Evolutionary conservation across 2,797 vertebrate species (phyloP).

Genomic region (Cossypha polioptera): DNA sequence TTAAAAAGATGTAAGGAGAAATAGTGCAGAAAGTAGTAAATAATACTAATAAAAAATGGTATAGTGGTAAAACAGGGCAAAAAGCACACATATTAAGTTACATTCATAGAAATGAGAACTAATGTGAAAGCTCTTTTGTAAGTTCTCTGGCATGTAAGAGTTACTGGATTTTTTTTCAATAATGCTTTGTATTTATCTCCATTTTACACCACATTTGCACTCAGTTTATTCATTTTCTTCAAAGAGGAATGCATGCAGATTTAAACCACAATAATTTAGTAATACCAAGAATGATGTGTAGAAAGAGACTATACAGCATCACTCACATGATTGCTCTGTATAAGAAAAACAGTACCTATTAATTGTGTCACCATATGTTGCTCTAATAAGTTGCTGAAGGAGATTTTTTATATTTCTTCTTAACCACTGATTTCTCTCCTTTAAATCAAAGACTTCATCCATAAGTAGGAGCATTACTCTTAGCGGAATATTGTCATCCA

Average conservation of each 20-base stretch:
- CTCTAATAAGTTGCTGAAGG: conserved; percentile 94
- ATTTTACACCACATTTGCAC: neutral
- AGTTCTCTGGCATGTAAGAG: neutral
- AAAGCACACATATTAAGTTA: neutral
- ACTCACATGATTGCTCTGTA: neutral
- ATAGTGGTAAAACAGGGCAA: neutral
- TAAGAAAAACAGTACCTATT: conserved; percentile 83
- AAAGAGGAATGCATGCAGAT: neutral
- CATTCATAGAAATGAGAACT: neutral
- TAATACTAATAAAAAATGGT: neutral
- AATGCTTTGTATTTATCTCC: neutral
- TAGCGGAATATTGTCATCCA: conserved; percentile 96
- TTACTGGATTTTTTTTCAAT: neutral
- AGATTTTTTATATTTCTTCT: conserved; percentile 98
- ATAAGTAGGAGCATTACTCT: conserved; percentile 97
- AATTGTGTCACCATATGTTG: conserved; percentile 94
- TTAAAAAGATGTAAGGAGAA: neutral
- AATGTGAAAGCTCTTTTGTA: neutral
- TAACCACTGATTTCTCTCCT: conserved; percentile 98
- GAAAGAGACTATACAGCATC: neutral
- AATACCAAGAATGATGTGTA: neutral
- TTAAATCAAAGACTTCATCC: conserved; percentile 98
- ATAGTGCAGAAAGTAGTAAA: neutral
- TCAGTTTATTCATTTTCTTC: neutral
- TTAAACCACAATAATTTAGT: neutral